Base-by-base conservation (phyloP, 2,888 invertebrate species). In the Athalia circularis region DNA sequence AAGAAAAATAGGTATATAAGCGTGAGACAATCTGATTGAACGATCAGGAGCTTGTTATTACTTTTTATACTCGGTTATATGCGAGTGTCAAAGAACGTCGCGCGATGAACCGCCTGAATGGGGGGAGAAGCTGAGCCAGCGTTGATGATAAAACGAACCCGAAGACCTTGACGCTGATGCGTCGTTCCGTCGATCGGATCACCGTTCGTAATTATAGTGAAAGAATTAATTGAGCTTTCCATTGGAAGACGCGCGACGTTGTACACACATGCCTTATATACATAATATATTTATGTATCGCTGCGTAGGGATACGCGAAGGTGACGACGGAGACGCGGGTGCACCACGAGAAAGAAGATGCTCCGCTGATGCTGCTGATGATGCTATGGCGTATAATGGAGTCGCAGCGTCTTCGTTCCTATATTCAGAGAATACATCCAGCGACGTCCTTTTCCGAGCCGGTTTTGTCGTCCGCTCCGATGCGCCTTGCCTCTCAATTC, bases 401-500 rank as follows among this genome's bases (percentile, higher is more conserved):
- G 47, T 48, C 48, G 47, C 48, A 65, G 47, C 65, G 47, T n/a
- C 54, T 54, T n/a, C 9, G 54, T 8, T 54, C n/a, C 54, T 29
- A 29, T 29, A 29, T 29, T 29, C 29, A 29, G 54, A 54, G 54
- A 54, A n/a, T n/a, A 54, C 54, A 54, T n/a, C 54, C 3, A 54
- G 54, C n/a, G 9, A 11, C 54, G n/a, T 54, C 54, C 52, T 68
- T 68, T 11, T 54, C 29, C 47, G 72, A 72, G 72, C 72, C 72
- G 72, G 72, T 72, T 72, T 72, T 72, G 70, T 72, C 70, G 57
- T 72, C 70, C 70, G 59, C 70, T 72, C 59, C 57, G 70, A 72
- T 72, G 70, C 70, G 70, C 70, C 70, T 67, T 70, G 70, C 70
- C 70, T 72, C 70, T 72, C 70, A 72, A 72, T 72, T 72, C 70